These are phyloP conservation scores for Temnothorax rugatulus DNA, from an alignment of 2,888 invertebrate genomes.

Conservation along the genomic window DNA sequence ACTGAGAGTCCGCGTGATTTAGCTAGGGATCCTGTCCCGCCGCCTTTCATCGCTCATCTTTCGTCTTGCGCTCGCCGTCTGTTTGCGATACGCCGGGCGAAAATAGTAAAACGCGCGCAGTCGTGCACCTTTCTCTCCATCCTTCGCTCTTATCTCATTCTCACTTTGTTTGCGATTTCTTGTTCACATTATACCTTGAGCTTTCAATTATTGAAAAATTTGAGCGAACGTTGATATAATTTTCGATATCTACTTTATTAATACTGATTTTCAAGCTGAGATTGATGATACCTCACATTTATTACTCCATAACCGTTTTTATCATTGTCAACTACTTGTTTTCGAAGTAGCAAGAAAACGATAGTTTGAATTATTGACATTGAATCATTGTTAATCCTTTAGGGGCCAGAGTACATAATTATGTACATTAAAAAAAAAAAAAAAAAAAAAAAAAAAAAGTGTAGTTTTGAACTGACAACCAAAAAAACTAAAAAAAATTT, in stretches of 20 bases:
- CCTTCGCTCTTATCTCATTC: constrained; percentile 53
- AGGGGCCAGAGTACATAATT: too few species aligned
- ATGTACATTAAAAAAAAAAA: too few species aligned
- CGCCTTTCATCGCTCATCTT: constrained; percentile 69
- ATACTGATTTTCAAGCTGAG: not conserved
- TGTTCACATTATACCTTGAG: not conserved
- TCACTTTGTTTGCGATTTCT: constrained; percentile 39
- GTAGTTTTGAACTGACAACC: too few species aligned
- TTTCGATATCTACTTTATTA: not conserved
- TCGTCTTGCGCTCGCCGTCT: constrained; percentile 71
- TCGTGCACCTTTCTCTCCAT: constrained; percentile 57
- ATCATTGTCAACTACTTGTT: not conserved
- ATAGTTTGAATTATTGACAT: not conserved
- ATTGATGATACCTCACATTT: not conserved
- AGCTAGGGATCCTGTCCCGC: constrained; percentile 66
- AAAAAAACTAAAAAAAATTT: too few species aligned
- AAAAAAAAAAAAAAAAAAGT: too few species aligned
- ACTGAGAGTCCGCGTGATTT: constrained; percentile 80
- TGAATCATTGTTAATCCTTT: not conserved
- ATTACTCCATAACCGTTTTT: not conserved
- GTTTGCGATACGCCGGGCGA: constrained; percentile 74
- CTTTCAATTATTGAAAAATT: not conserved
- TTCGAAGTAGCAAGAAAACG: not conserved
- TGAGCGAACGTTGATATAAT: not conserved
- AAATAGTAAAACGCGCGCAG: constrained; percentile 77